Percentiles rank a stretch among this genome's conserved stretches.
Conservation (phyloP, 2,113 vertebrate genomes). For the Corapipo altera region DNA sequence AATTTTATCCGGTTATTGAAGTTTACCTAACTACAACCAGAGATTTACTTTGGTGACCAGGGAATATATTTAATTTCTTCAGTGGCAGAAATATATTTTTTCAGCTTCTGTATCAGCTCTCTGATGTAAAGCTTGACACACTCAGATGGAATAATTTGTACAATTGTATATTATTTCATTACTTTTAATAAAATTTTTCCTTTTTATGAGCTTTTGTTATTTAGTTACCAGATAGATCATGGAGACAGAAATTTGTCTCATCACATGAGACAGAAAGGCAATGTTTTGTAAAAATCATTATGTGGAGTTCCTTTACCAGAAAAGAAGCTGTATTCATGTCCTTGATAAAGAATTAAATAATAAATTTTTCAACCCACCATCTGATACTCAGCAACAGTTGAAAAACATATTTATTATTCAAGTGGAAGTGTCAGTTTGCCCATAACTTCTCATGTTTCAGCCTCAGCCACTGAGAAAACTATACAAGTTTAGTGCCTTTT, state of each 20-base stretch:
- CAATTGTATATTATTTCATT: background rate
- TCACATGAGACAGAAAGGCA: background rate
- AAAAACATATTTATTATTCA: conserved; percentile 23
- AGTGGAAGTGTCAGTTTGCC: background rate
- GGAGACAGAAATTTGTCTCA: background rate
- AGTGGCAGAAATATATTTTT: background rate
- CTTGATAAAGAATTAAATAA: conserved; percentile 42
- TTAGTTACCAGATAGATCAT: background rate
- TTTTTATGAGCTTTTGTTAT: background rate
- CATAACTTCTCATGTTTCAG: background rate
- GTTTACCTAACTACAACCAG: background rate
- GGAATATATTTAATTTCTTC: background rate
- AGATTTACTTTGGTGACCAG: background rate
- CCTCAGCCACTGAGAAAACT: background rate
- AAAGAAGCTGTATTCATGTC: background rate
- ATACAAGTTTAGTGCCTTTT: background rate
- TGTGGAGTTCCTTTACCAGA: background rate
- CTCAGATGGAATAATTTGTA: background rate
- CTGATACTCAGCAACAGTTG: background rate
- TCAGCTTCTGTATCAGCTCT: background rate
- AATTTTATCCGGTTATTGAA: background rate
- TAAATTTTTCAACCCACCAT: conserved; percentile 33
- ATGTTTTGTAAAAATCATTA: conserved; percentile 2
- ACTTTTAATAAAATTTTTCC: background rate
- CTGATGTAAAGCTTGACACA: background rate